Evolutionary conservation across 2,888 invertebrate species (phyloP), one percentile per base, ranked within the genome.

Genomic region (Phragmatobia fuliginosa): DNA sequence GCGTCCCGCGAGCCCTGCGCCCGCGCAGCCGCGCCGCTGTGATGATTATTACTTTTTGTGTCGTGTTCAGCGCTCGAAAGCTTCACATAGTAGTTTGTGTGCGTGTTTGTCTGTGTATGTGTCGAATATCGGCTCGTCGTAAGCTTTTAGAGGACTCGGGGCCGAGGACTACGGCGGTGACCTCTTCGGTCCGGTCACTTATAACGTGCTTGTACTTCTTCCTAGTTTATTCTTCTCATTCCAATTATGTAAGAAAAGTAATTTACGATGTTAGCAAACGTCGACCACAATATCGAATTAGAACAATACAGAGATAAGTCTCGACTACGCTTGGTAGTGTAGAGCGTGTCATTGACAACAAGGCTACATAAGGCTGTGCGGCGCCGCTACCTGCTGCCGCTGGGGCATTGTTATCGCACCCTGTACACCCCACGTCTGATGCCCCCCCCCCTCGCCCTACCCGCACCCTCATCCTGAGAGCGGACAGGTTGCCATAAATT

Each of bases 11-110:
- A 68, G 70, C 68, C 64, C 73, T 70, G 76, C 74, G 74, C 75
- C 75, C 71, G 71, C 73, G 72, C 71, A 66, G 71, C 65, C 64
- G 66, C 71, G 74, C 73, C 77, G 81, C 81, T 82, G 76, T 78
- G 78, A 82, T 82, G 68, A 79, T 81, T 82, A 82, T 81, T 78
- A 77, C 84, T 85, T 85, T 83, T 86, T 85, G 82, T 86, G 80
- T 81, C 78, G 86, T 83, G 85, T 82, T 84, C 82, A 78, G 80
- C 78, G 81, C 80, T 81, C 83, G 86, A 86, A 86, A 88, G 88
- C 87, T 84, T 76, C 76, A 78, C 74, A 73, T 71, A 73, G 78
- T 61, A 68, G 60, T 71, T 62, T 63, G 74, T 74, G 74, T 76
- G 75, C 61, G 73, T 71, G 76, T 66, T 68, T 67, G 81, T 75